Conservation (phyloP, 2,113 vertebrate genomes). For the Antechinus stuartii region DNA sequence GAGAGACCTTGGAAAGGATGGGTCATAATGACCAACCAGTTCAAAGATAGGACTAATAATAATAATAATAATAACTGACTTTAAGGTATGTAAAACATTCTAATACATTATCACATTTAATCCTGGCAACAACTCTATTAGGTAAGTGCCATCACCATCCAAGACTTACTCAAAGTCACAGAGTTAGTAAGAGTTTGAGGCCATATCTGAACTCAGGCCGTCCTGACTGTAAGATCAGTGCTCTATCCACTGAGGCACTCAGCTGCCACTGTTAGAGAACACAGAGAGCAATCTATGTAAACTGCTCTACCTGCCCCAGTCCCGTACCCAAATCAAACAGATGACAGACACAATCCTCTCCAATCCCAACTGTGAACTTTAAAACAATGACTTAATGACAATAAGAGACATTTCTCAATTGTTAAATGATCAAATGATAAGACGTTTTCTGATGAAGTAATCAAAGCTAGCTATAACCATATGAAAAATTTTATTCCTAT, state of each 20-base stretch:
- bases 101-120: neutral
- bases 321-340: neutral
- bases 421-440: too few species aligned
- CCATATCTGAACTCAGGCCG: neutral
- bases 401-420: too few species aligned
- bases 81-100: neutral
- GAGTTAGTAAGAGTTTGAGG: neutral
- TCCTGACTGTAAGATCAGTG: neutral
- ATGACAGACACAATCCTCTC: neutral
- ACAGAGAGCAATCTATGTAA: neutral
- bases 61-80: neutral
- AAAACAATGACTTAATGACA: neutral
- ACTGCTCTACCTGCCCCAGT: neutral
- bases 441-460: too few species aligned
- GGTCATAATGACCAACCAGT: neutral
- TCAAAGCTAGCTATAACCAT: too few species aligned
- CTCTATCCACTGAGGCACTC: neutral
- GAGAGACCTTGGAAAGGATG: neutral
- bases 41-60: neutral
- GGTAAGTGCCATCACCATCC: neutral
- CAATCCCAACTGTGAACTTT: neutral
- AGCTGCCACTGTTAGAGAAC: neutral
- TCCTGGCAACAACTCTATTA: neutral
- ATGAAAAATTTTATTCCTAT: too few species aligned
- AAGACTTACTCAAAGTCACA: neutral